phyloP scores from a whole-genome alignment of 2,113 vertebrate genomes.

The Ailurus styani region DNA sequence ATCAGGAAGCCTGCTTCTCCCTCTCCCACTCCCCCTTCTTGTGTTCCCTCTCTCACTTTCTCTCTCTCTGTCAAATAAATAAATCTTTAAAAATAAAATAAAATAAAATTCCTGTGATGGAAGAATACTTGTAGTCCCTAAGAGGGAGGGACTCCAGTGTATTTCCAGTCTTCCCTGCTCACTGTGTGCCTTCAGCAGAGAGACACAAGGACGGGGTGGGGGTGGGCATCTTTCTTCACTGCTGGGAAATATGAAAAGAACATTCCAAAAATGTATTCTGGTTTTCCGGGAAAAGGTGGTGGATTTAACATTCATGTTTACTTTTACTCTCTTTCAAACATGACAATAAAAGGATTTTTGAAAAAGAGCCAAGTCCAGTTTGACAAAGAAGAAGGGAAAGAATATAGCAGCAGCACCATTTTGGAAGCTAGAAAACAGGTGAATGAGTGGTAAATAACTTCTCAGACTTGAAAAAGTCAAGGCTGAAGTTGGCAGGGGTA shows the following conservation, averaged over 20 bases:
- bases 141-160: not conserved
- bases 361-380: not conserved
- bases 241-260: not conserved
- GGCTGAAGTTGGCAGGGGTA: not conserved
- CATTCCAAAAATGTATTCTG: not conserved
- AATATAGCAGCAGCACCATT: not conserved
- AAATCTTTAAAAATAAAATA: too few relatives aligned
- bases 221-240: rapidly evolving
- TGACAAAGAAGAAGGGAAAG: not conserved
- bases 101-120: not conserved
- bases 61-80: too few relatives aligned
- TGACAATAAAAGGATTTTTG: not conserved
- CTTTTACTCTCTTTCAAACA: not conserved
- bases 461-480: not conserved
- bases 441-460: not conserved
- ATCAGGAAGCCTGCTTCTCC: too few relatives aligned
- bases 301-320: not conserved
- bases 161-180: not conserved
- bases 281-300: not conserved
- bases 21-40: too few relatives aligned
- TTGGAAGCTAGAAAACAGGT: not conserved
- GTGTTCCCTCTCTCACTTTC: too few relatives aligned
- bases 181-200: not conserved
- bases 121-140: not conserved
- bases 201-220: not conserved